Evolutionary conservation across 2,888 invertebrate genomes (phyloP), one percentile per base, ranked within the genome.

Genomic region (Eurytoma adleriae): DNA sequence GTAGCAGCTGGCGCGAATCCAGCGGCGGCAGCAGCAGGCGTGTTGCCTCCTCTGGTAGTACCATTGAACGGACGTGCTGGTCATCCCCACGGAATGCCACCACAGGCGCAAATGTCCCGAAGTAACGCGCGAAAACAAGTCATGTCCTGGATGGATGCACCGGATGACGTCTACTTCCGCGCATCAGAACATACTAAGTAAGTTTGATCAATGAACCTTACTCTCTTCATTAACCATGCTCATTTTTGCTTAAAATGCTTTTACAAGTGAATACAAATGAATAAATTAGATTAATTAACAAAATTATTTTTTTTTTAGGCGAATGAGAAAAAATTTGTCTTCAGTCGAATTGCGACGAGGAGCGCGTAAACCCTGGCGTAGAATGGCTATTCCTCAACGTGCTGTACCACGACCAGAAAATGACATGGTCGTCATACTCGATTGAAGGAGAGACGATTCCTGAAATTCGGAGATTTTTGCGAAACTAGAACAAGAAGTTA

Each of bases 121-220:
- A 92, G 96, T 85, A 91, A 91, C 71, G 91, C 90, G 2, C 94
- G 97, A 70, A 97, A 98, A 89, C 97, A 97, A 92, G 97, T 98
- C 87, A 97, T 98, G 90, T 98, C 97, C 89, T 98, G 98, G 98
- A 97, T 98, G 95, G 98, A 99, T 91, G 98, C 98, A 79, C 98
- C 98, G 27, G 98, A 99, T 91, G 98, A 99, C 92, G 96, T 98
- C 84, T 98, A 97, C 92, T 98, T 98, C 92, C 94, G 96, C 91
- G 97, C 97, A 86, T 97, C 96, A 67, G 96, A 96, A 86, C 93
- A 94, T 86, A 96, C 96, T 92, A 98, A 96, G 98, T 98, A 92
- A 93, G 95, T 68, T 27, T 24, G 67, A 40, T 40, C 3, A 57
- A 30, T 5, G 52, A 54, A 27, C 71, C 16, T 54, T 64, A 14